Base-by-base conservation (phyloP, 2,113 vertebrate species). In the Dicerorhinus sumatrensis region DNA sequence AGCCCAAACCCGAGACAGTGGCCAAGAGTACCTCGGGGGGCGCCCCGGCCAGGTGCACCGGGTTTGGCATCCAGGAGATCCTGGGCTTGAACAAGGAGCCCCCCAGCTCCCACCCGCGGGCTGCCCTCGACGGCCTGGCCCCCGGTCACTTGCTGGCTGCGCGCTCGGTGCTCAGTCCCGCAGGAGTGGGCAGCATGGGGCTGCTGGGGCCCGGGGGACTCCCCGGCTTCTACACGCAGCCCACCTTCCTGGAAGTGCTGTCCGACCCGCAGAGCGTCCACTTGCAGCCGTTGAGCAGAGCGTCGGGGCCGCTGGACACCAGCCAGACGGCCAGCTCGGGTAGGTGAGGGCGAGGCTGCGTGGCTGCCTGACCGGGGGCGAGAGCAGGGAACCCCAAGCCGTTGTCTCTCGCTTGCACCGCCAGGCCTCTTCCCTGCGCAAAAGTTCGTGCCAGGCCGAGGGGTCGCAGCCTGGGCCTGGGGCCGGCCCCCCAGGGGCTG, bases 41-140 rank as follows among this genome's bases (percentile, higher is more conserved):
- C n/a, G 95, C 98, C 33, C 98, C 97, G 77, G 97, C 96, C 97
- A 99, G 99, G 98, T 99, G 99, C 99, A 99, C 99, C 11, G 99
- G 99, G 46, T 99, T 99, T 96, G 99, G 99, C 97, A 99, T 99
- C 98, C 99, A 99, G 98, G 99, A 99, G 99, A 99, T 99, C 80
- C 98, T 99, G 98, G 99, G 99, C 90, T 99, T 99, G 96, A 99
- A 99, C 98, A 99, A 99, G 98, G 99, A 99, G 97, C 99, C 99
- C 36, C 98, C 99, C 73, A 97, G 92, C 87, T 98, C 98, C 54
- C 99, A 99, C 85, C 99, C 99, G 17, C 99, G 99, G 97, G 99
- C 97, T 76, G 97, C 99, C 94, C 98, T 99, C 96, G 98, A 99
- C 98, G 98, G 99, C 69, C 98, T 99, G 97, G 99, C 99, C 89